phyloP scores from a whole-genome alignment of 2,113 vertebrate species.

The Oplegnathus fasciatus region DNA sequence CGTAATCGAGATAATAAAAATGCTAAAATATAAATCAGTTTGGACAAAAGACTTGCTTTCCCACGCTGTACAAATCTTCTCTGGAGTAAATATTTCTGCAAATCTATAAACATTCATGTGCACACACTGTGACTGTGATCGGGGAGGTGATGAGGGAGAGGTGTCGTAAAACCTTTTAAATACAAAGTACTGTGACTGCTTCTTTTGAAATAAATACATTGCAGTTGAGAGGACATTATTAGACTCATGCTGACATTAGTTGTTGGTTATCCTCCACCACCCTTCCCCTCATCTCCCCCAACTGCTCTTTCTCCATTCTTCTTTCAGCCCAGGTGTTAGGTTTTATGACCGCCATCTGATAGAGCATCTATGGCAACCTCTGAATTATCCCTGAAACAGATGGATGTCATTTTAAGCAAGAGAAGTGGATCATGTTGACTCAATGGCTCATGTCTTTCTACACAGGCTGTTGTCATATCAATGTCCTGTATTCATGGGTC shows the following conservation, averaged over 20 bases:
- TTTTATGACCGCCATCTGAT: constrained; percentile 27
- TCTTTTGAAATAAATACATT: not conserved
- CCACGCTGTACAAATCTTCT: not conserved
- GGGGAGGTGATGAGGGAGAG: too few species aligned
- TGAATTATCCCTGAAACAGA: constrained; percentile 26
- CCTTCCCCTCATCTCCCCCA: not conserved
- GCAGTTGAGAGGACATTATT: not conserved
- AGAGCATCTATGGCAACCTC: constrained; percentile 35
- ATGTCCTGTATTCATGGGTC: not conserved
- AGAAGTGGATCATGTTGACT: constrained; percentile 46
- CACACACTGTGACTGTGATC: too few species aligned
- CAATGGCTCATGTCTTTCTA: constrained; percentile 28
- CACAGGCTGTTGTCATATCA: constrained; percentile 16
- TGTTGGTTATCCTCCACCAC: not conserved
- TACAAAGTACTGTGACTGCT: not conserved
- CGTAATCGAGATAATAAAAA: constrained; percentile 14
- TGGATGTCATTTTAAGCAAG: constrained; percentile 16
- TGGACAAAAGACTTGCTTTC: not conserved
- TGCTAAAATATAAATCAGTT: constrained; percentile 25
- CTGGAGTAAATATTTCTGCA: not conserved
- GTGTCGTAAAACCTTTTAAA: too few species aligned
- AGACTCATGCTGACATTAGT: not conserved
- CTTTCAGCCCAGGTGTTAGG: constrained; percentile 10
- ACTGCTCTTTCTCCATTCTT: not conserved
- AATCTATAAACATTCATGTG: not conserved